Percentiles rank a stretch among this genome's conserved stretches.
Evolutionary conservation across 2,797 vertebrate species (phyloP).

Genomic region (Heterohyrax brucei): DNA sequence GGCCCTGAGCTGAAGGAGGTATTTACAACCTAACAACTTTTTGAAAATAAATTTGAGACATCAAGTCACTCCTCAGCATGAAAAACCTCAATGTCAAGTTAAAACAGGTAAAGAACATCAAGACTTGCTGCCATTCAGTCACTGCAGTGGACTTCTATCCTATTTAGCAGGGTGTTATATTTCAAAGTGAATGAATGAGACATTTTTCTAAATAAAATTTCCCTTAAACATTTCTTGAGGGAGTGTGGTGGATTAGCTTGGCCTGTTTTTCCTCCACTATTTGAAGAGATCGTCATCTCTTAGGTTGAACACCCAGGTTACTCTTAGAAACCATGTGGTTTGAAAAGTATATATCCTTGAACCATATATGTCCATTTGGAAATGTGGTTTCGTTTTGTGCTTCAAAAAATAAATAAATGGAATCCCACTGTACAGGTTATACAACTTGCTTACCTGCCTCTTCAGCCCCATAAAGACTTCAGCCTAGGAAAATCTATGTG

Average conservation of each 20-base stretch:
- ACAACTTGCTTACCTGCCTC: not conserved
- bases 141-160: not conserved
- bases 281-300: constrained; percentile 57
- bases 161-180: not conserved
- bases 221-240: constrained; percentile 10
- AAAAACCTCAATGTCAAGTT: constrained; percentile 35
- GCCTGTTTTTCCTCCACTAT: not conserved
- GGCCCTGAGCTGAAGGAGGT: not conserved
- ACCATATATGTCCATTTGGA: constrained; percentile 6
- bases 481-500: not conserved
- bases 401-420: constrained; percentile 19
- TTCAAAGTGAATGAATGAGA: constrained; percentile 41
- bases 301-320: constrained; percentile 40
- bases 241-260: not conserved
- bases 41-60: constrained; percentile 60
- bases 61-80: not conserved
- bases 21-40: not conserved
- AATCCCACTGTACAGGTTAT: not conserved
- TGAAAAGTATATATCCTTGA: constrained; percentile 51
- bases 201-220: constrained; percentile 62
- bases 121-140: not conserved
- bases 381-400: not conserved
- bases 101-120: constrained; percentile 29
- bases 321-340: not conserved
- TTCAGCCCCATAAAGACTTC: not conserved